Base-by-base conservation (phyloP, 30 jellyfish, hydroid and myxozoan species). In the Aurelia aurita region DNA sequence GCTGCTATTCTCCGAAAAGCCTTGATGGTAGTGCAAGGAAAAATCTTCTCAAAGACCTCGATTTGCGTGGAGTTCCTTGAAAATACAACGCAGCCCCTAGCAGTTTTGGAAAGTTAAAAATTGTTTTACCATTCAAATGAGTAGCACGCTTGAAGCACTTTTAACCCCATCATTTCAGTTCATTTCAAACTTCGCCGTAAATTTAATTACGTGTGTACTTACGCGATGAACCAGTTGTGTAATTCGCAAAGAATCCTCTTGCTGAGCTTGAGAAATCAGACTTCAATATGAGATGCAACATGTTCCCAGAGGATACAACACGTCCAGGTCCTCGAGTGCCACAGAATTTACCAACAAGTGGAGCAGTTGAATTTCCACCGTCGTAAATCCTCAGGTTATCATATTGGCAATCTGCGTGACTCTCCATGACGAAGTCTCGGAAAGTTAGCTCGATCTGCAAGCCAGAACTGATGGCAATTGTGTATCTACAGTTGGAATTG, bases 141-240 rank as follows among this genome's bases (percentile, higher is more conserved):
- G n/a, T n/a, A n/a, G n/a, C n/a, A n/a, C n/a, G n/a, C n/a, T n/a
- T n/a, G n/a, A n/a, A n/a, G n/a, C n/a, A n/a, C n/a, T n/a, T n/a
- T n/a, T n/a, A n/a, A n/a, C n/a, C n/a, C n/a, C n/a, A n/a, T n/a
- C n/a, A n/a, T n/a, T n/a, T n/a, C n/a, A n/a, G n/a, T n/a, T n/a
- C n/a, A n/a, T n/a, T n/a, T n/a, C n/a, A n/a, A n/a, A n/a, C n/a
- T n/a, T n/a, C n/a, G n/a, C n/a, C n/a, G n/a, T n/a, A 39, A 39
- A 39, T 6, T 6, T 2, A 8, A 15, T 39, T 39, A 39, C 14
- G 13, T 39, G 13, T 3, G 1, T 8, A 91, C 96, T 77, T 68
- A 91, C 98, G 32, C 14, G 79, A 44, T 15, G 91, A 54, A 72
- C 96, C 98, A 39, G 96, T 79, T 35, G 88, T 66, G 89, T 86